Evolutionary conservation across 2,113 vertebrate genomes (phyloP), one percentile per base, ranked within the genome.

Genomic region (Otus sunia): DNA sequence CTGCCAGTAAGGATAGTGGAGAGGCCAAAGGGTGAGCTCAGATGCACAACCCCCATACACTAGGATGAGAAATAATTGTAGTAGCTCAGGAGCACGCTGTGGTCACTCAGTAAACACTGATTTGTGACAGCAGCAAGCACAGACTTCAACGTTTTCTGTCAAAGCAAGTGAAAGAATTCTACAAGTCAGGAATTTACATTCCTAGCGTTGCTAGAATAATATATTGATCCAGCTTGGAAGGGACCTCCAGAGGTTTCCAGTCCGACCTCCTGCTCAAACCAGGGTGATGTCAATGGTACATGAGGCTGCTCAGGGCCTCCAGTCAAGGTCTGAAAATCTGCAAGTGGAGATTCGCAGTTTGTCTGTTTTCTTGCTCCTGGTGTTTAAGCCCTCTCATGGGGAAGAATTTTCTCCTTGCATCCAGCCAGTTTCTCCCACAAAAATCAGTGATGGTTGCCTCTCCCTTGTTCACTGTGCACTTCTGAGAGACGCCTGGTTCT

Each of bases 241-340:
- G 22, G 25, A 39, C 5, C 22, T 73, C 52, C 2, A 0, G 27
- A 88, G 68, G 27, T 50, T 62, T 37, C 41, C 27, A 60, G 41
- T 12, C 26, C 47, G 17, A 22, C 2, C 4, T 7, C 26, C 25
- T 29, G 36, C 37, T 71, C 22, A 47, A 41, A 47, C 27, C 13
- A 45, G 32, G 6, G 27, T 11, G 30, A n/a, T 13, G 16, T 64
- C 72, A 64, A 5, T 1, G 0, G 9, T 25, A 15, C 12, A 27
- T 5, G 32, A 58, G 7, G 53, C 60, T 64, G 37, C 25, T 34
- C 36, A 15, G 27, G 26, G 32, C 10, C 47, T 63, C 32, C 50
- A 29, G 26, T 3, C 30, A 25, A 49, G 41, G 41, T 23, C 1
- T 37, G 36, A 34, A 68, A 8, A 52, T 16, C 23, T 58, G 37